Evolutionary conservation across 2,113 vertebrate genomes (phyloP), one percentile per base, ranked within the genome.

Genomic region (Osmerus eperlanus): DNA sequence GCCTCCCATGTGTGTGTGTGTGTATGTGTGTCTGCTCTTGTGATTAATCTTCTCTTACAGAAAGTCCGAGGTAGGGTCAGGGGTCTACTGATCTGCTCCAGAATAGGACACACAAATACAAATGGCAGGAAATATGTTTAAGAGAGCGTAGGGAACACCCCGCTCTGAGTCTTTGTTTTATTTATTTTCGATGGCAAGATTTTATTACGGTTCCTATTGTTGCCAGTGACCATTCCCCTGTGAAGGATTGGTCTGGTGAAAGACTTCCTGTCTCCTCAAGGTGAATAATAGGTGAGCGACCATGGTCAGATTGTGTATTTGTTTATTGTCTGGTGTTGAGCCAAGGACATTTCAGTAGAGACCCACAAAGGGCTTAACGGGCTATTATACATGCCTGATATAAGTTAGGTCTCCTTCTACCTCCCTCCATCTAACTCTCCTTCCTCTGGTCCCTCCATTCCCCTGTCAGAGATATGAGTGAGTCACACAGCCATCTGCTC

Each of bases 401-500:
- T 54, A 18, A 54, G 64, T 4, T 51, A 19, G 18, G 7, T 65
- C 36, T 13, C n/a, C 19, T 5, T 41, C 5, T 65, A 65, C 61
- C 53, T 66, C 52, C 8, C 29, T 62, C 5, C 1, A 16, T 64
- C 51, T 52, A 8, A 36, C 70, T 71, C 70, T 51, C 41, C 67
- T 58, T 82, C 58, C 53, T 67, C 28, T 51, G 6, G 8, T 62
- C 21, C 62, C 15, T 55, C 32, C 25, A 53, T 70, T 58, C 2
- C 2, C 32, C 67, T 59, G 62, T 75, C 59, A 47, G 61, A 55
- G 79, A 82, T 70, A 74, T 68, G 58, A 76, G 75, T 83, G 85
- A 88, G 76, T 88, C 84, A 83, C 8, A 32, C 60, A 58, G 71
- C 85, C 88, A 88, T 89, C 87, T 91, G 88, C 83, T 84, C 75